A percentile compares a stretch with the other conserved stretches of the same genome.
phyloP scores from a whole-genome alignment of 2,113 vertebrate genomes.

The Cryptoleucopteryx plumbea region DNA sequence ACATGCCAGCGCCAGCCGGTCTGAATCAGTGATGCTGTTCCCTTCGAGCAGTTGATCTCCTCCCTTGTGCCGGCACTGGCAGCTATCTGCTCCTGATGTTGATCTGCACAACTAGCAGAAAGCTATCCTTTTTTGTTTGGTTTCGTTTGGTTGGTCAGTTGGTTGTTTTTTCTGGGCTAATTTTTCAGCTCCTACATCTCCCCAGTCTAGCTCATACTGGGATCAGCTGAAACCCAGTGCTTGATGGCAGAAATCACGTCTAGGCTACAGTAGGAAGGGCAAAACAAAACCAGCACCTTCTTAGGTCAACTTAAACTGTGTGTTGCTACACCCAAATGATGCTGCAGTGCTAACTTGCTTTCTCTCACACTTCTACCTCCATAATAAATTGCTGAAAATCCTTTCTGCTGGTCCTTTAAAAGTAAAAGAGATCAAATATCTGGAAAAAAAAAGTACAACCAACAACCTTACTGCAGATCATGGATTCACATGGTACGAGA shows the following conservation, averaged over 20 bases:
- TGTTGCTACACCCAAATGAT: neutral
- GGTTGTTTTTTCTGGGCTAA: neutral
- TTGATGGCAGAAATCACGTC: neutral
- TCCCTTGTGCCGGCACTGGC: neutral
- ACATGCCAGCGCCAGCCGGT: accelerated
- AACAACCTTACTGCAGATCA: neutral
- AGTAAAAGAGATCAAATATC: neutral
- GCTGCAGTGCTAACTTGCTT: neutral
- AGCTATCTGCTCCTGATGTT: neutral
- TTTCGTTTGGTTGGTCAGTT: neutral
- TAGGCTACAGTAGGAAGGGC: neutral
- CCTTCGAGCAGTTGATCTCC: accelerated
- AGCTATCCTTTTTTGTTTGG: neutral
- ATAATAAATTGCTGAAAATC: neutral
- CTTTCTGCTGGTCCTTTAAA: neutral
- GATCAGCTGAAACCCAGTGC: neutral
- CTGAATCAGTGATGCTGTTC: neutral
- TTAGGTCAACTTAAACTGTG: neutral
- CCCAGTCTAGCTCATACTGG: too few relatives aligned
- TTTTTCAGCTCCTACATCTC: neutral
- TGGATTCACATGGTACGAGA: accelerated
- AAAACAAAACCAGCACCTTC: neutral
- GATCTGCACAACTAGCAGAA: neutral
- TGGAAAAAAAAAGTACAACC: neutral
- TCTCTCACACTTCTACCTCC: neutral